Conservation (phyloP, 2,888 invertebrate genomes). For the Ophion slaviceki region DNA sequence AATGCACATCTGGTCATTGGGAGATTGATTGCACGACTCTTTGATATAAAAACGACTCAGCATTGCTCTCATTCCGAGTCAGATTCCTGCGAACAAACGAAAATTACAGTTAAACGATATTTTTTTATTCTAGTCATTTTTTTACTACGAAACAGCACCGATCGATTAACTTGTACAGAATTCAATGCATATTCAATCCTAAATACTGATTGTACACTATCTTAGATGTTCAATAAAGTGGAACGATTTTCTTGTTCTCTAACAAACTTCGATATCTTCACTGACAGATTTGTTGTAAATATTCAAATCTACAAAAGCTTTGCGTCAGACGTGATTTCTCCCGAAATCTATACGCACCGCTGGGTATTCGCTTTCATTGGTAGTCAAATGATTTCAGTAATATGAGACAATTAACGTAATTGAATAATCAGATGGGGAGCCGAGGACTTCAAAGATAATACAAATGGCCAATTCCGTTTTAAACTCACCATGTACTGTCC, state of each 20-base stretch:
- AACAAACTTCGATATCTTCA: background rate
- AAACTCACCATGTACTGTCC: constrained; percentile 80
- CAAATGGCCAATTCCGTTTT: background rate
- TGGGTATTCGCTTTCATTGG: background rate
- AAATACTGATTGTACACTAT: background rate
- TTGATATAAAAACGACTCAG: constrained; percentile 28
- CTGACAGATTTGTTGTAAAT: background rate
- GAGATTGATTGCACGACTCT: constrained; percentile 39
- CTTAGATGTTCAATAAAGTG: background rate
- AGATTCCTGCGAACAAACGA: constrained; percentile 73
- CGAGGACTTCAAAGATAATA: background rate
- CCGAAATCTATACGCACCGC: too few species aligned
- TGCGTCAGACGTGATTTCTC: too few species aligned
- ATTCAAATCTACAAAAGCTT: too few species aligned
- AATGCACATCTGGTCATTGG: constrained; percentile 44
- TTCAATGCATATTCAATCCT: background rate
- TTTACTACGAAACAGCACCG: too few species aligned
- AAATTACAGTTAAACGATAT: background rate
- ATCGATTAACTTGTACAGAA: background rate
- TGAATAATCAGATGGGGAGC: background rate
- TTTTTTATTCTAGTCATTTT: background rate
- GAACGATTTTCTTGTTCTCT: background rate
- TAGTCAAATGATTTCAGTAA: background rate
- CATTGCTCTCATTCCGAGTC: constrained; percentile 74
- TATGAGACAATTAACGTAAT: background rate